These are phyloP conservation scores for Dryoscopus gambensis DNA, from an alignment of 2,113 vertebrate genomes.

Conservation along the genomic window DNA sequence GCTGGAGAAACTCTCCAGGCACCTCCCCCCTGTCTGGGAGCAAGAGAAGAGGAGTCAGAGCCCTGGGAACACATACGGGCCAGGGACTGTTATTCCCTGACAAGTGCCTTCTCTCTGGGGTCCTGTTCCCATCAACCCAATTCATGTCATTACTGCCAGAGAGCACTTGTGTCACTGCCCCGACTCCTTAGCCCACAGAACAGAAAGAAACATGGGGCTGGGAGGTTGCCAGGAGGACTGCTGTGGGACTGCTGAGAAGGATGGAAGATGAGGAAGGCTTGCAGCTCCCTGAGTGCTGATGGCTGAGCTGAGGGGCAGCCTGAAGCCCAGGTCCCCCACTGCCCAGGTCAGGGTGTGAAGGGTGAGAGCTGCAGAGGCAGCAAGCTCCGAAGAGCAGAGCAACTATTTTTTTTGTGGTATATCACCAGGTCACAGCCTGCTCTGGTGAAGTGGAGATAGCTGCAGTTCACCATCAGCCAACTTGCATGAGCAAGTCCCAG, in stretches of 20 bases:
- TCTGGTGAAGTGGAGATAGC: neutral
- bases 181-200: neutral
- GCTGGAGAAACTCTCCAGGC: neutral
- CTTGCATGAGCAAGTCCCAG: neutral
- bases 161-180: neutral
- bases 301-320: neutral
- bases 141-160: neutral
- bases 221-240: neutral
- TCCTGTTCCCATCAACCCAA: neutral
- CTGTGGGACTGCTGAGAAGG: neutral
- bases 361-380: neutral
- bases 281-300: fast-evolving
- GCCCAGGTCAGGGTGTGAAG: neutral
- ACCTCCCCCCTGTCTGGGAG: neutral
- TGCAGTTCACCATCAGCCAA: neutral
- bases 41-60: neutral
- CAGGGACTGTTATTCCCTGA: neutral
- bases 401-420: fast-evolving
- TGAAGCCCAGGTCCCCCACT: neutral
- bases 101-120: neutral
- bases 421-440: neutral
- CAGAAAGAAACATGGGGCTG: fast-evolving
- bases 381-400: neutral
- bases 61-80: fast-evolving
- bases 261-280: neutral